Conservation (phyloP, 2,797 vertebrate genomes). For the Sciurus vulgaris region DNA sequence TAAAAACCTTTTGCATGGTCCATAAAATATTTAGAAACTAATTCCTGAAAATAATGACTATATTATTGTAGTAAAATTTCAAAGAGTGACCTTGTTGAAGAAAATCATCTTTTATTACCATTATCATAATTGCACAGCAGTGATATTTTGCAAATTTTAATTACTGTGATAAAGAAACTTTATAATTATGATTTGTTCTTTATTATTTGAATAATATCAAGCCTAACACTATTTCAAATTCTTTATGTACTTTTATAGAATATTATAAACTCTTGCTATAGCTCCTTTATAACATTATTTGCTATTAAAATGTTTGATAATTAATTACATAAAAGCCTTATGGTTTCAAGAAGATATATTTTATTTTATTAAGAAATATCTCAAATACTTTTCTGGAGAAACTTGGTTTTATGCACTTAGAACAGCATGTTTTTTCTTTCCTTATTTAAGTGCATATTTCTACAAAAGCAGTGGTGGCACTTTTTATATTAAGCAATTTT, state of each 20-base stretch:
- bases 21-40: slow-evolving; percentile 2
- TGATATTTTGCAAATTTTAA: slow-evolving; percentile 71
- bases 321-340: slow-evolving; percentile 42
- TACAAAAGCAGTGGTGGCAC: not conserved
- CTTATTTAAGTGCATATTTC: slow-evolving; percentile 6
- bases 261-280: slow-evolving; percentile 35
- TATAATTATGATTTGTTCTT: slow-evolving; percentile 47
- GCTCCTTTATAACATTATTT: slow-evolving; percentile 40
- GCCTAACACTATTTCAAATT: slow-evolving; percentile 15
- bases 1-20: not conserved
- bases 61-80: slow-evolving; percentile 41
- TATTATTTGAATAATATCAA: slow-evolving; percentile 57
- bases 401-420: not conserved
- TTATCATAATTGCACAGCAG: slow-evolving; percentile 45
- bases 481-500: slow-evolving; percentile 22
- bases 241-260: not conserved
- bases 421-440: not conserved
- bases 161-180: slow-evolving; percentile 28
- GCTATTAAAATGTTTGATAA: slow-evolving; percentile 46
- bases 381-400: not conserved
- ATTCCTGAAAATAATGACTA: slow-evolving; percentile 32
- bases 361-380: slow-evolving; percentile 27
- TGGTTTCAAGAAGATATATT: not conserved
- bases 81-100: slow-evolving; percentile 51
- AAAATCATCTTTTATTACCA: slow-evolving; percentile 56